phyloP scores from a whole-genome alignment of 2,888 invertebrate species.

The Pristionchus fissidentatus region DNA sequence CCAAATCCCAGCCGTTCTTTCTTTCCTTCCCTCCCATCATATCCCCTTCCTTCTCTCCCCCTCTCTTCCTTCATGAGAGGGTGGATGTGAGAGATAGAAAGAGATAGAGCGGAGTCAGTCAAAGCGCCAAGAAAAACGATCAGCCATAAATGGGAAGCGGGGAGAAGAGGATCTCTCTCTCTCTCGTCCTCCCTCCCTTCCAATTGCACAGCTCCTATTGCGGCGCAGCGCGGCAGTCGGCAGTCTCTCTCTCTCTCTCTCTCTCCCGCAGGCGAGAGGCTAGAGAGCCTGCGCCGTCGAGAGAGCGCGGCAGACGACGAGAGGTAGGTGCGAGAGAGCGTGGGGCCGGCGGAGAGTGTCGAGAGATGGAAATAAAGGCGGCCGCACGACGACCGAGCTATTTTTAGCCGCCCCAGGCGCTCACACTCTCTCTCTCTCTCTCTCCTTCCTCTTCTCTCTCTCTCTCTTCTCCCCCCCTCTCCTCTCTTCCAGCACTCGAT shows the following conservation, averaged over 20 bases:
- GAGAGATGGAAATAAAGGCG: slow-evolving; percentile 11
- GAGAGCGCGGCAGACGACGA: background rate
- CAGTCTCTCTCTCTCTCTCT: background rate
- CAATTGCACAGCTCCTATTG: slow-evolving; percentile 21
- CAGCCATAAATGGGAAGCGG: slow-evolving; percentile 14
- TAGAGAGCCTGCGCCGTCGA: background rate
- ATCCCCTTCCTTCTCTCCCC: slow-evolving; percentile 9
- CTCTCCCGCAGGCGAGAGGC: background rate
- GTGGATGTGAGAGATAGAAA: background rate
- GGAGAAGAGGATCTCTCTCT: background rate
- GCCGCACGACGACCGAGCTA: background rate
- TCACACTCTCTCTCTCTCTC: no score
- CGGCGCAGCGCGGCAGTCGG: background rate
- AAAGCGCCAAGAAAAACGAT: slow-evolving; percentile 9
- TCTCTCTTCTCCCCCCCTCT: no score
- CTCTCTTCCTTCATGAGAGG: background rate
- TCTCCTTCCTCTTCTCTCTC: slow-evolving; percentile 11
- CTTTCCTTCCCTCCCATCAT: slow-evolving; percentile 15
- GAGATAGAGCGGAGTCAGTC: background rate
- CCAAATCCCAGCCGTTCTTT: slow-evolving; percentile 8
- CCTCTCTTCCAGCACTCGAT: slow-evolving; percentile 28
- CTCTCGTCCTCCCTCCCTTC: background rate
- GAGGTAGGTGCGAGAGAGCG: background rate
- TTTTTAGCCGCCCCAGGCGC: slow-evolving; percentile 1
- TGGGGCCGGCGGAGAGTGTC: background rate